Percentiles rank a stretch among this genome's conserved stretches.
Conservation (phyloP, 2,888 invertebrate species). For the Hermaeophaga mercurialis region DNA sequence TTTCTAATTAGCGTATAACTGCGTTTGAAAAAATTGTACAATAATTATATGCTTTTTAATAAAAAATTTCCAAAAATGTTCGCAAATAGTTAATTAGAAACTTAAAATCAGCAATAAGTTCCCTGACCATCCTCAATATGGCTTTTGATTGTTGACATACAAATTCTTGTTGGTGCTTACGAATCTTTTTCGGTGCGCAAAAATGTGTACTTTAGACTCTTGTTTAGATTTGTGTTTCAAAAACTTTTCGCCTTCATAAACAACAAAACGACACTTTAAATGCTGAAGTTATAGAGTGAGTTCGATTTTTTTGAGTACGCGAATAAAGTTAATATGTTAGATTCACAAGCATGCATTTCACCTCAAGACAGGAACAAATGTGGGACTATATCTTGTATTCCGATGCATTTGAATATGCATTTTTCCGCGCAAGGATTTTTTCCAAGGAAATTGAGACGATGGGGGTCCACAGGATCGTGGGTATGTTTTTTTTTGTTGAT, state of each 20-base stretch:
- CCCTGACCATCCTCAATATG: slow-evolving; percentile 10
- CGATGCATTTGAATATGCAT: slow-evolving; percentile 63
- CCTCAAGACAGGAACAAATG: slow-evolving; percentile 52
- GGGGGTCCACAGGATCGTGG: slow-evolving; percentile 79
- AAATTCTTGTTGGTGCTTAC: slow-evolving; percentile 28
- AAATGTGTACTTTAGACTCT: slow-evolving; percentile 34
- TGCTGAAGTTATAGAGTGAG: background rate
- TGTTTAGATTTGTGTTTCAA: slow-evolving; percentile 20
- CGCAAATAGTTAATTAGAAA: too few species aligned
- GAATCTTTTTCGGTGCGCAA: slow-evolving; percentile 18
- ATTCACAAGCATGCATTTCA: slow-evolving; percentile 45
- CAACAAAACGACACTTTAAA: slow-evolving; percentile 2
- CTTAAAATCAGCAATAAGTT: slow-evolving; percentile 9
- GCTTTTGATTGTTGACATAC: slow-evolving; percentile 23
- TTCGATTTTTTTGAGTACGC: background rate
- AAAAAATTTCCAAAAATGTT: too few species aligned
- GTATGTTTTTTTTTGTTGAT: slow-evolving; percentile 53
- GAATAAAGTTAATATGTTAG: slow-evolving; percentile 46
- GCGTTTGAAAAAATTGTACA: too few species aligned
- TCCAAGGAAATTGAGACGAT: slow-evolving; percentile 69
- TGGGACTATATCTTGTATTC: slow-evolving; percentile 59
- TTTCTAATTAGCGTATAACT: too few species aligned
- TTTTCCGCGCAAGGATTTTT: slow-evolving; percentile 64
- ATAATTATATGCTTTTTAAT: too few species aligned
- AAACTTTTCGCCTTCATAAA: slow-evolving; percentile 4